Percentiles rank a stretch among this genome's conserved stretches.
Conservation (phyloP, 2,113 vertebrate species). For the Nannospalax galili region DNA sequence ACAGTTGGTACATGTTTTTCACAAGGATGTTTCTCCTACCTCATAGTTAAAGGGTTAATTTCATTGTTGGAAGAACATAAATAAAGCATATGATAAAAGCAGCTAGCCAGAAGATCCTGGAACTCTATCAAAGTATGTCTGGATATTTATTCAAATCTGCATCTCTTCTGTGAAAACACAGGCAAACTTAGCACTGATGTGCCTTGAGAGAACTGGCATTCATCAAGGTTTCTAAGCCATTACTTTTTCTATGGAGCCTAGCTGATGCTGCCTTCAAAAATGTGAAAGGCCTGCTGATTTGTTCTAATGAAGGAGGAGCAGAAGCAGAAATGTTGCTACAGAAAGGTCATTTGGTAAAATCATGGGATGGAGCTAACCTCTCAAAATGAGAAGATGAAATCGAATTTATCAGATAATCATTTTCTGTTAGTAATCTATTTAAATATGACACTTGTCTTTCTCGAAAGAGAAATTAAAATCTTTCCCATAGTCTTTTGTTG, state of each 20-base stretch:
- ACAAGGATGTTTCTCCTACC: background rate
- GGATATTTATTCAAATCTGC: constrained; percentile 61
- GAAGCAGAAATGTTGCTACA: background rate
- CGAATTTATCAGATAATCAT: background rate
- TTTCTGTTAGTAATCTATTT: background rate
- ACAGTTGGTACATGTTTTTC: background rate
- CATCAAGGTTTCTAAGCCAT: constrained; percentile 64
- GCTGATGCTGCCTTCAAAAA: constrained; percentile 36
- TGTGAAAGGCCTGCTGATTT: constrained; percentile 57
- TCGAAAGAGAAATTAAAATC: background rate
- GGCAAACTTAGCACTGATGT: background rate
- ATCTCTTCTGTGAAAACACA: constrained; percentile 34
- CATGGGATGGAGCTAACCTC: fast-evolving
- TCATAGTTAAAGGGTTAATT: background rate
- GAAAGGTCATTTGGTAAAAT: background rate
- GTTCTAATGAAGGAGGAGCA: constrained; percentile 30
- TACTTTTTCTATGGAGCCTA: constrained; percentile 57
- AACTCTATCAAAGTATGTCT: background rate
- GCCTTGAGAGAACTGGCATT: constrained; percentile 8
- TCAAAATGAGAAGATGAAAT: background rate
- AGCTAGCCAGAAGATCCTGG: constrained; percentile 20
- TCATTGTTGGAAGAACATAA: background rate
- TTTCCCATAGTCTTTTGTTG: background rate
- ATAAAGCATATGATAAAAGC: background rate
- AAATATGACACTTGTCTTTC: background rate